A percentile compares a stretch with the other conserved stretches of the same genome.
Evolutionary conservation across 2,113 vertebrate genomes (phyloP).

Genomic region (Strix aluco): DNA sequence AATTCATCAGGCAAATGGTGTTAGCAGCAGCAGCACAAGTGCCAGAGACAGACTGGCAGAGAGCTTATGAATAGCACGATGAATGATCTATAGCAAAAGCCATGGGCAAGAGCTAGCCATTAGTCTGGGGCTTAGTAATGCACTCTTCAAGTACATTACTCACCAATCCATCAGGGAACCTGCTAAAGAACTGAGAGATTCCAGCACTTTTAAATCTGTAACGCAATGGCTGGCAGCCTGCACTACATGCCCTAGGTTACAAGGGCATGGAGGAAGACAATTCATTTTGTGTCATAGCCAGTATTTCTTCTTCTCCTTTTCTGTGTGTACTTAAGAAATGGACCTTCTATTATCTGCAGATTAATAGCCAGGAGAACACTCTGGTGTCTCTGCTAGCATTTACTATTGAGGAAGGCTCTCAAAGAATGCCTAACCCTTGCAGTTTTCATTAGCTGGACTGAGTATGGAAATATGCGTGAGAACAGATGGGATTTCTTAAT

Average conservation of each 20-base stretch:
- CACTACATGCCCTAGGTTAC: conserved; percentile 92
- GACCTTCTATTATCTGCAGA: conserved; percentile 73
- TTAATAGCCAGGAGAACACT: conserved; percentile 73
- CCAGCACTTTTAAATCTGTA: conserved; percentile 91
- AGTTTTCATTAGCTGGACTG: conserved; percentile 52
- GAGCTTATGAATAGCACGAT: conserved; percentile 84
- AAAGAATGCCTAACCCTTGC: neutral
- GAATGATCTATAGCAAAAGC: conserved; percentile 93
- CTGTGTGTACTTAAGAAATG: conserved; percentile 78
- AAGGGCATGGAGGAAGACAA: conserved; percentile 82
- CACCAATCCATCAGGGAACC: conserved; percentile 96
- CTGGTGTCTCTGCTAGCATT: conserved; percentile 69
- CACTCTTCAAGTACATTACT: conserved; percentile 95
- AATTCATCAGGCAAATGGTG: conserved; percentile 36
- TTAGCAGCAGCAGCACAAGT: conserved; percentile 38
- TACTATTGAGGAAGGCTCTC: conserved; percentile 59
- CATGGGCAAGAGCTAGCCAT: conserved; percentile 92
- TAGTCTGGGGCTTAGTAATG: conserved; percentile 90
- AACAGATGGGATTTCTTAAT: neutral
- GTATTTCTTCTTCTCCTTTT: conserved; percentile 78
- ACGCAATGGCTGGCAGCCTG: conserved; percentile 88
- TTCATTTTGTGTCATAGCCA: conserved; percentile 79
- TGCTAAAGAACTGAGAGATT: conserved; percentile 87
- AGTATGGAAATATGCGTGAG: neutral
- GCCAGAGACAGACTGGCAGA: conserved; percentile 78